phyloP scores from a whole-genome alignment of 1,140 invertebrate genomes.

The Calliphora vicina region DNA sequence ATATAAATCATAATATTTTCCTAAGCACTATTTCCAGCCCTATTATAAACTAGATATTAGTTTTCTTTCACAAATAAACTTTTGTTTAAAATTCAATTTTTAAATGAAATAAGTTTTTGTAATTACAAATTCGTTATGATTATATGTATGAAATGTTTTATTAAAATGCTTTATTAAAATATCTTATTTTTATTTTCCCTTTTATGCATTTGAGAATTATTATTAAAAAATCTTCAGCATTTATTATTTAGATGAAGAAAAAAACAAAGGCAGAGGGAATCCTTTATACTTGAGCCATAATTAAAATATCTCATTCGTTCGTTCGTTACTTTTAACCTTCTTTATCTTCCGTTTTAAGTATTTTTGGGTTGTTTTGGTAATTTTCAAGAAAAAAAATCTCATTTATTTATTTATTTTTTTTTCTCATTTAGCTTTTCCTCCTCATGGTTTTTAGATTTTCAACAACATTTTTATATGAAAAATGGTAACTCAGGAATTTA shows the following conservation, averaged over 20 bases:
- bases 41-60: too few species aligned
- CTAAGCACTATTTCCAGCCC: too few species aligned
- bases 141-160: too few species aligned
- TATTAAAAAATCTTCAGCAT: neutral
- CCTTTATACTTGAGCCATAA: neutral
- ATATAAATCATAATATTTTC: too few species aligned
- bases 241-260: neutral
- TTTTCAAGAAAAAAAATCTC: neutral
- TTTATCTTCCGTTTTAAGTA: neutral
- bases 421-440: neutral
- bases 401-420: neutral
- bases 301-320: neutral
- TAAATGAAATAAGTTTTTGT: too few species aligned
- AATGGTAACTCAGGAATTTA: neutral
- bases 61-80: too few species aligned
- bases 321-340: neutral
- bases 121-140: too few species aligned
- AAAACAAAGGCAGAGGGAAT: neutral
- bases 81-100: too few species aligned
- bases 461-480: constrained; percentile 16
- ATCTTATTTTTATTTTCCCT: too few species aligned
- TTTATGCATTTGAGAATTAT: neutral
- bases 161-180: too few species aligned
- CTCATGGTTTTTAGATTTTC: neutral
- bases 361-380: neutral